Conservation (phyloP, 2,113 vertebrate species). For the Talpa occidentalis region DNA sequence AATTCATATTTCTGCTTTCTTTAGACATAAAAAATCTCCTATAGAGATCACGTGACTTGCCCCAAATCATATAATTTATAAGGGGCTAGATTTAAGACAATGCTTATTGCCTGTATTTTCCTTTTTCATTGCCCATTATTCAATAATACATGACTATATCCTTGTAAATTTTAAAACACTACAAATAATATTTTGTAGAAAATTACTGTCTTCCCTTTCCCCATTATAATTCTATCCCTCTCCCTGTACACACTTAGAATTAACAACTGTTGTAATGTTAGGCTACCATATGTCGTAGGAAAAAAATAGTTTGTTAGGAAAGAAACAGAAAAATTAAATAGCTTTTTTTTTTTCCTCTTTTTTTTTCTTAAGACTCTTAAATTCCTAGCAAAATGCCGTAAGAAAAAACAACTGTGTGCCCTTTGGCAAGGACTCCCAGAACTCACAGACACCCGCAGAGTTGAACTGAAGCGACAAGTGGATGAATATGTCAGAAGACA, state of each 20-base stretch:
- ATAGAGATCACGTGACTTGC: not conserved
- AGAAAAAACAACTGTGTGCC: conserved; percentile 77
- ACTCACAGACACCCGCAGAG: conserved; percentile 89
- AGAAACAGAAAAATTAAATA: conserved; percentile 34
- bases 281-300: not conserved
- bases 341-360: not conserved
- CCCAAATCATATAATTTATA: not conserved
- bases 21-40: not conserved
- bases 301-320: conserved; percentile 33
- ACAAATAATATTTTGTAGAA: conserved; percentile 3
- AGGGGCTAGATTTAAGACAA: conserved; percentile 16
- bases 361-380: conserved; percentile 86
- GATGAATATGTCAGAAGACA: conserved; percentile 90
- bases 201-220: not conserved
- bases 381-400: conserved; percentile 88
- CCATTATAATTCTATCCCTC: not conserved
- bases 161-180: conserved; percentile 39
- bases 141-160: conserved; percentile 6
- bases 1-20: not conserved
- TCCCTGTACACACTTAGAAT: not conserved
- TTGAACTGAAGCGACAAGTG: conserved; percentile 90
- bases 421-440: conserved; percentile 88
- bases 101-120: not conserved
- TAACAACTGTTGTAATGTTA: not conserved
- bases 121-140: not conserved